Conservation (phyloP, 2,888 invertebrate genomes). For the Agrotis clavis region DNA sequence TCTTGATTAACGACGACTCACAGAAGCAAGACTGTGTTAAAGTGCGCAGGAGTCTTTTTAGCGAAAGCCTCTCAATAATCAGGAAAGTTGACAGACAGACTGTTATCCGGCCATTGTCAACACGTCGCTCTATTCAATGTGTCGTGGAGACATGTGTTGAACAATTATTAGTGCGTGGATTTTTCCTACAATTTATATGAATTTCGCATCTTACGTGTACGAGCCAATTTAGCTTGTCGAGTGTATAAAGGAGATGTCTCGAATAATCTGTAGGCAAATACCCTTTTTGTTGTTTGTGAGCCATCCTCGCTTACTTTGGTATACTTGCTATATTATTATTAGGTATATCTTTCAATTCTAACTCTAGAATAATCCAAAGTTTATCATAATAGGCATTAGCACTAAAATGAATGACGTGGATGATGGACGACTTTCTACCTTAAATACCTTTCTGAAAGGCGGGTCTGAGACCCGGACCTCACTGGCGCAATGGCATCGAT, state of each 20-base stretch:
- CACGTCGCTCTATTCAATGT: no score
- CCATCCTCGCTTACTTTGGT: no score
- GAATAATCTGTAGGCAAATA: background rate
- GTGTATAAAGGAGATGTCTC: background rate
- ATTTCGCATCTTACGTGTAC: background rate
- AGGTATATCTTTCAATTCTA: background rate
- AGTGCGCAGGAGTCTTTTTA: background rate
- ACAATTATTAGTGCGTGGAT: no score
- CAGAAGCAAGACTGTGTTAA: background rate
- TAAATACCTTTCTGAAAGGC: slow-evolving; percentile 88
- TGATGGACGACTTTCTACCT: slow-evolving; percentile 78
- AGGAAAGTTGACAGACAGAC: no score
- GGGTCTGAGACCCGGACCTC: slow-evolving; percentile 77
- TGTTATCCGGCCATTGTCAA: no score
- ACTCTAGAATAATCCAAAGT: slow-evolving; percentile 17
- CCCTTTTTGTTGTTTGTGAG: background rate
- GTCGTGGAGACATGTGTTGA: no score
- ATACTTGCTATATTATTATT: no score
- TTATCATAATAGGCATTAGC: slow-evolving; percentile 34
- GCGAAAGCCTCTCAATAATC: background rate
- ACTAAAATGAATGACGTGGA: slow-evolving; percentile 55
- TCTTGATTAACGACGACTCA: background rate
- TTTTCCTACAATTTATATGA: background rate
- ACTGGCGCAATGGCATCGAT: slow-evolving; percentile 80
- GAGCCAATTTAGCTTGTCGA: background rate